A percentile compares a stretch with the other conserved stretches of the same genome.
Evolutionary conservation across 2,888 invertebrate species (phyloP).

Genomic region (Phortica okadai): DNA sequence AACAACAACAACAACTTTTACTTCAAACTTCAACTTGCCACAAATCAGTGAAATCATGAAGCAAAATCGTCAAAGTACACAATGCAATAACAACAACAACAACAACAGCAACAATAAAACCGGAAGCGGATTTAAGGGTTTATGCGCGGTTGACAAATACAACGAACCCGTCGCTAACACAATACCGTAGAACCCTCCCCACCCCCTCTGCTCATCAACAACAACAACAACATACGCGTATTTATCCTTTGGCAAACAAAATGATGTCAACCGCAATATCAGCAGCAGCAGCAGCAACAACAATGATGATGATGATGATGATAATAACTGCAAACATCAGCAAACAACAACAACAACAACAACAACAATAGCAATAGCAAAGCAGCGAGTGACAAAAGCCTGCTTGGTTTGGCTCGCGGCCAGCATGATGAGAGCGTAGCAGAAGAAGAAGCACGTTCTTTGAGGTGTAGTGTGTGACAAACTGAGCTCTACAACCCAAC

Average conservation of each 20-base stretch:
- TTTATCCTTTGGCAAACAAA: constrained; percentile 65
- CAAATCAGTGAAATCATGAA: not conserved
- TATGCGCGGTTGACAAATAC: constrained; percentile 67
- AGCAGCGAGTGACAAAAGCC: too few relatives aligned
- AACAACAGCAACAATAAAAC: constrained; percentile 35
- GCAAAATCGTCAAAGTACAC: not conserved
- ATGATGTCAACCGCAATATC: constrained; percentile 69
- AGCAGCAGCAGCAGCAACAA: constrained; percentile 52
- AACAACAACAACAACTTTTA: constrained; percentile 4
- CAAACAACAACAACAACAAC: constrained; percentile 1
- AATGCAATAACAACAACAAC: constrained; percentile 2
- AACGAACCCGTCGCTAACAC: constrained; percentile 37
- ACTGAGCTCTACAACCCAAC: not conserved
- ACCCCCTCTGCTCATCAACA: not conserved
- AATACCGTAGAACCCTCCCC: not conserved
- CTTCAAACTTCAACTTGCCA: constrained; percentile 6
- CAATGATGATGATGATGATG: constrained; percentile 48
- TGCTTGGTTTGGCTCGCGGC: too few relatives aligned
- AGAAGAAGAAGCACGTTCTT: too few relatives aligned
- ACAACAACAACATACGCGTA: not conserved
- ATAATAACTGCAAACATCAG: constrained; percentile 31
- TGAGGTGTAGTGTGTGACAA: constrained; percentile 45
- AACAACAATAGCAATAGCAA: constrained; percentile 8
- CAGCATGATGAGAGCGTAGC: too few relatives aligned
- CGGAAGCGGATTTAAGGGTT: constrained; percentile 69